Evolutionary conservation across 2,797 vertebrate genomes (phyloP).

Genomic region (Ataeniobius toweri): DNA sequence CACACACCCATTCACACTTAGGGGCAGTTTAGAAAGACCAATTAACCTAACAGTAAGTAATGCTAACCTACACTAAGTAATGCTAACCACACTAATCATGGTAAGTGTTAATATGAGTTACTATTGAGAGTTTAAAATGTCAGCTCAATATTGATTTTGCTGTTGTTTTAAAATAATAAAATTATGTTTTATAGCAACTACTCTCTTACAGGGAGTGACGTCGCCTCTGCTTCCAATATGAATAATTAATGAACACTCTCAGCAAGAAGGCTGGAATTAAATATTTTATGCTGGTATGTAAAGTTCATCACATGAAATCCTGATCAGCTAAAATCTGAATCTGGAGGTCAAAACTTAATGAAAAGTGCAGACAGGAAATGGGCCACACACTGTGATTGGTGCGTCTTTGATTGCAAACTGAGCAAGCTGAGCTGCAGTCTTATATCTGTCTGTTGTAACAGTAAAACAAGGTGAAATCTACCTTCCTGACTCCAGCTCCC

Average conservation of each 20-base stretch:
- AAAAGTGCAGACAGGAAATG: neutral
- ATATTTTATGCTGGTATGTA: neutral
- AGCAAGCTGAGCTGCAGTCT: neutral
- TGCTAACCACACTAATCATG: neutral
- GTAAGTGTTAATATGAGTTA: neutral
- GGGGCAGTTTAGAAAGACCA: too few species aligned
- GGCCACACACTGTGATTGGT: neutral
- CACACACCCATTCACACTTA: too few species aligned
- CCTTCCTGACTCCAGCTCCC: neutral
- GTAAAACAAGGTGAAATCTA: neutral
- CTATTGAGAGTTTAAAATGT: neutral
- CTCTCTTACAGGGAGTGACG: neutral
- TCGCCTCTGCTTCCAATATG: neutral
- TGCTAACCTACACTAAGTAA: neutral
- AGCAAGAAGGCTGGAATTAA: neutral
- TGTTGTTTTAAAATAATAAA: neutral
- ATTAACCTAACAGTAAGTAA: too few species aligned
- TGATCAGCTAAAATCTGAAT: neutral
- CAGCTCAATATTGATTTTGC: neutral
- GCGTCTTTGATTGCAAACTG: neutral
- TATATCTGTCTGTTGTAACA: neutral
- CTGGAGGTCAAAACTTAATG: neutral
- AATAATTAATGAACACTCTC: neutral
- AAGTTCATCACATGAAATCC: neutral
- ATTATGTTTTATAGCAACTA: neutral